Evolutionary conservation across 92 coral and sea anemone genomes (phyloP).

Genomic region (Virgularia gustaviana): DNA sequence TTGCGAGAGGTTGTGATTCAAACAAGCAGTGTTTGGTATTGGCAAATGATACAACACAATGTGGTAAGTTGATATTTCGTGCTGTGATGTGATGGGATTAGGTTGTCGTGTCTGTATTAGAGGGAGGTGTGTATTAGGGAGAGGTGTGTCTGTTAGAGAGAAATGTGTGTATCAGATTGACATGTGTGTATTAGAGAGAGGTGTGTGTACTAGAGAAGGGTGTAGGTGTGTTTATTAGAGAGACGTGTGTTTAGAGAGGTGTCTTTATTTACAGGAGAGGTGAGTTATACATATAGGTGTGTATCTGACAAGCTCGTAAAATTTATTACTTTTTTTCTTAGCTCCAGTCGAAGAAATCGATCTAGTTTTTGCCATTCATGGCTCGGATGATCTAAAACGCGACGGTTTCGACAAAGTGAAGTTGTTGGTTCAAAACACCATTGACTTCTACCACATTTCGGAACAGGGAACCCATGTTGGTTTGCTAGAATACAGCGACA

Average conservation of each 20-base stretch:
- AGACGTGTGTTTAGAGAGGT: too few relatives aligned
- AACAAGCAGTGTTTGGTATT: slow-evolving; percentile 12
- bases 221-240: too few relatives aligned
- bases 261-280: not conserved
- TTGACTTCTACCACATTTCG: slow-evolving; percentile 20
- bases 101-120: too few relatives aligned
- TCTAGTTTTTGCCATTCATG: slow-evolving; percentile 60
- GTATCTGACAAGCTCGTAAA: not conserved
- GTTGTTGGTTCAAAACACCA: slow-evolving; percentile 11
- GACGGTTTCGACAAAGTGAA: slow-evolving; percentile 33
- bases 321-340: not conserved
- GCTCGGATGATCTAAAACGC: slow-evolving; percentile 2
- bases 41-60: slow-evolving; percentile 6
- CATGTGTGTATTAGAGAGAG: too few relatives aligned
- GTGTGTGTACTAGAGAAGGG: too few relatives aligned
- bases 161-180: too few relatives aligned
- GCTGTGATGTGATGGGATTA: too few relatives aligned
- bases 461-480: slow-evolving; percentile 24
- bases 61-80: slow-evolving; percentile 34
- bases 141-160: too few relatives aligned
- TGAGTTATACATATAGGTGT: not conserved
- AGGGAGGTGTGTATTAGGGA: too few relatives aligned
- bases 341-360: slow-evolving; percentile 56
- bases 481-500: slow-evolving; percentile 27
- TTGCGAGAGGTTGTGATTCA: slow-evolving; percentile 18